A percentile compares a stretch with the other conserved stretches of the same genome.
Evolutionary conservation across 2,888 invertebrate species (phyloP).

Genomic region (Scrobipalpa costella): DNA sequence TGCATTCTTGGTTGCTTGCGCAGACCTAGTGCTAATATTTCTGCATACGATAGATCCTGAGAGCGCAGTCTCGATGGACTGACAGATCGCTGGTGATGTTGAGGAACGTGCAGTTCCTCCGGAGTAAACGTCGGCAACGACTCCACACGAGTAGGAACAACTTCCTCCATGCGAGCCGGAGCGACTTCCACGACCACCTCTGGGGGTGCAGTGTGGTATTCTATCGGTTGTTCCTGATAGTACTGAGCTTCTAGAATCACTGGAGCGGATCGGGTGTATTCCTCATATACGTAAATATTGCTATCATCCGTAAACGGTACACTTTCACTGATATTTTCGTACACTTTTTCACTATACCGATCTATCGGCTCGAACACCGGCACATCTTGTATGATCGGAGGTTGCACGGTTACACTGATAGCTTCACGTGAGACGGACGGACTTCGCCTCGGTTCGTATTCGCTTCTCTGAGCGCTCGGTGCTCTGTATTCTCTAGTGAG

Average conservation of each 20-base stretch:
- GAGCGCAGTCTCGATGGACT: slow-evolving; percentile 63
- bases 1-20: slow-evolving; percentile 57
- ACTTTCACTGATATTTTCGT: slow-evolving; percentile 64
- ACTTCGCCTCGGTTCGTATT: slow-evolving; percentile 29
- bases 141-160: neutral
- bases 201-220: slow-evolving; percentile 42
- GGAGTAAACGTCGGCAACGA: slow-evolving; percentile 26
- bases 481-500: slow-evolving; percentile 9
- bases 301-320: slow-evolving; percentile 54
- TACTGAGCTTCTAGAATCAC: slow-evolving; percentile 36
- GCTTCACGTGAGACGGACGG: slow-evolving; percentile 43
- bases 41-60: slow-evolving; percentile 87
- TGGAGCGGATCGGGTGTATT: slow-evolving; percentile 31
- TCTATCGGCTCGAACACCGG: slow-evolving; percentile 44
- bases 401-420: slow-evolving; percentile 47
- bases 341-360: slow-evolving; percentile 56
- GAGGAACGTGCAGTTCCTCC: slow-evolving; percentile 40
- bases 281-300: slow-evolving; percentile 46
- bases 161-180: slow-evolving; percentile 18
- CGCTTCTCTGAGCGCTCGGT: slow-evolving; percentile 37
- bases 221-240: slow-evolving; percentile 39
- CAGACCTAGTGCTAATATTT: slow-evolving; percentile 85
- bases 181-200: slow-evolving; percentile 35
- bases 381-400: slow-evolving; percentile 46
- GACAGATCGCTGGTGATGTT: slow-evolving; percentile 47